Conservation (phyloP, 2,888 invertebrate species). For the Zaprionus bogoriensis region DNA sequence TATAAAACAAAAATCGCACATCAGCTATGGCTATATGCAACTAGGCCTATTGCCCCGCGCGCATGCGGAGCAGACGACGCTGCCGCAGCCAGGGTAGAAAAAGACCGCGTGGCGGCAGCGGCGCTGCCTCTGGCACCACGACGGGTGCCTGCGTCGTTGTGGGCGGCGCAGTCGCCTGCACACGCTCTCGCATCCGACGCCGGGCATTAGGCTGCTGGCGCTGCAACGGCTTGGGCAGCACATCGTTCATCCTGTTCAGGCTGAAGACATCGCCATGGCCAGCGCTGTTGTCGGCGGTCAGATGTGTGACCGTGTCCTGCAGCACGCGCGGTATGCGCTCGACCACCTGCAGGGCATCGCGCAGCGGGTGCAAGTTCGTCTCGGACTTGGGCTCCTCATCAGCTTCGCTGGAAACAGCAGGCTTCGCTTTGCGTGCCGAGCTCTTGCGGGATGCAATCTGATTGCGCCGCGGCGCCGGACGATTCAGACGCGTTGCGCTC, state of each 20-base stretch:
- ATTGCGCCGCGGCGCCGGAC: conserved; percentile 52
- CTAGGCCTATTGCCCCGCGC: conserved; percentile 1
- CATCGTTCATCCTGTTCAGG: conserved; percentile 62
- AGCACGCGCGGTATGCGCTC: conserved; percentile 65
- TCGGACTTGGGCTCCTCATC: conserved; percentile 16
- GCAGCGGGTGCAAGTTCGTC: conserved; percentile 53
- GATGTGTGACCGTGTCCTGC: conserved; percentile 61
- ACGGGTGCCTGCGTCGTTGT: conserved; percentile 34
- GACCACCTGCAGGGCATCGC: conserved; percentile 64
- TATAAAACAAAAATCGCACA: neutral
- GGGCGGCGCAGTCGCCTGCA: neutral
- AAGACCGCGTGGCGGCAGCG: conserved; percentile 25
- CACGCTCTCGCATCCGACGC: conserved; percentile 19
- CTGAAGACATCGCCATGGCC: conserved; percentile 58
- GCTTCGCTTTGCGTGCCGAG: conserved; percentile 1
- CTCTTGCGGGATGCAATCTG: conserved; percentile 16
- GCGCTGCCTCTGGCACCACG: conserved; percentile 6
- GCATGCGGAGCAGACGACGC: conserved; percentile 48
- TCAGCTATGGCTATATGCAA: neutral
- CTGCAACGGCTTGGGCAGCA: conserved; percentile 28
- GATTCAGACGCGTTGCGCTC: conserved; percentile 38
- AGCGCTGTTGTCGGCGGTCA: conserved; percentile 50
- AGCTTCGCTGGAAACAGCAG: conserved; percentile 25
- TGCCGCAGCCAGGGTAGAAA: conserved; percentile 63
- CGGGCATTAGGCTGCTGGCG: conserved; percentile 6